Evolutionary conservation across 2,888 invertebrate species (phyloP), one percentile per base, ranked within the genome.

Genomic region (Liodrosophila aerea): DNA sequence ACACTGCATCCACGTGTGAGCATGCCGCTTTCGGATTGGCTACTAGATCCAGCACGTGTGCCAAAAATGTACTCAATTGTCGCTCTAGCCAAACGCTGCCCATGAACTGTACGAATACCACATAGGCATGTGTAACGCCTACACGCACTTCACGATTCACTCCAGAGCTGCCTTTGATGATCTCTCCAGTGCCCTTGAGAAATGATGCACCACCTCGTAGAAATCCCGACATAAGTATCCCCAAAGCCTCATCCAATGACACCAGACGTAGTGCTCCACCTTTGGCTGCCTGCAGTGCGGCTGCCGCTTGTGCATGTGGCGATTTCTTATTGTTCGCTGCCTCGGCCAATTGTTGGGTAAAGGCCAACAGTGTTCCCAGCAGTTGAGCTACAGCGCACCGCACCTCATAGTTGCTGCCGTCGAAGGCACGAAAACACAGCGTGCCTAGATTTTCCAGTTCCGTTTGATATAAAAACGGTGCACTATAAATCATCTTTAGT

Each of bases 61-160:
- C 93, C n/a, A 98, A 91, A 78, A 98, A 94, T 0, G 93, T 92
- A 9, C 94, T 94, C 86, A 98, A 92, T 88, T 99, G 97, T 13
- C 96, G 93, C 90, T 99, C 99, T 62, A 99, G 90, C 99, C 99
- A 99, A 1, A 94, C 93, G 7, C 96, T 95, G 27, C 99, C 99
- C 93, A 99, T 94, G 82, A 95, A 95, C 90, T 97, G 96, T 0
- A 97, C 95, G 89, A 99, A 97, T 49, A 97, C 95, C 18, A 99
- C 98, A 89, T 99, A 99, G 0, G 98, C 96, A 91, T 99, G 97
- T 3, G 99, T 98, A 0, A 99, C 97, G 60, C 99, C 99, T 57
- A 99, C 98, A 72, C 99, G 92, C 52, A 99, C 96, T 92, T 99
- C 99, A 65, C 98, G 92, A 89, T 97, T 98, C 0, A 98, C 96